A percentile compares a stretch with the other conserved stretches of the same genome.
These are phyloP conservation scores for Accipiter virgatus DNA, from an alignment of 2,113 vertebrate genomes.

Conservation along the genomic window DNA sequence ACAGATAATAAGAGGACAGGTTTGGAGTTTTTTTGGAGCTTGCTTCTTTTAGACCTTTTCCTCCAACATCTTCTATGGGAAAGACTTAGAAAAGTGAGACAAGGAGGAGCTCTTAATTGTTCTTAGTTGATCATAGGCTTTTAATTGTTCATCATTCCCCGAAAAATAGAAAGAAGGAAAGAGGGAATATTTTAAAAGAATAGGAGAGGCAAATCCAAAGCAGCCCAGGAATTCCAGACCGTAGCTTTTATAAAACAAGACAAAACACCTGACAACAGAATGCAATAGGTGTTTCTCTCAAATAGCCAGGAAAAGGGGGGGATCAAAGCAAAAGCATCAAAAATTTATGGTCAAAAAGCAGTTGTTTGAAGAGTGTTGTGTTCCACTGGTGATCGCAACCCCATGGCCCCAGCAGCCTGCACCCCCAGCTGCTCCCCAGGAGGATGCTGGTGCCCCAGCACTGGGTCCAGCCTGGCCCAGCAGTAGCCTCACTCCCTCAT, in stretches of 20 bases:
- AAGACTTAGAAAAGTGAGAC: not conserved
- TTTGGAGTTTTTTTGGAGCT: not conserved
- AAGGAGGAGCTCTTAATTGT: not conserved
- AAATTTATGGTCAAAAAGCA: not conserved
- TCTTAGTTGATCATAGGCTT: not conserved
- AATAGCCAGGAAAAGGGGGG: not conserved
- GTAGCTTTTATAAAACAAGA: not conserved
- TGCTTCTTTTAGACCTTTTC: not conserved
- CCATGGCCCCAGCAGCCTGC: not conserved
- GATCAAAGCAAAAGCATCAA: not conserved
- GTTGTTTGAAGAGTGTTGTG: not conserved
- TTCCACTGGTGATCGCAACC: not conserved
- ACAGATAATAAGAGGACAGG: not conserved
- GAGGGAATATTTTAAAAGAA: not conserved
- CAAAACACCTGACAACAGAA: not conserved
- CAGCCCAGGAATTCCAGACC: not conserved
- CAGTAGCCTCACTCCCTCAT: not conserved
- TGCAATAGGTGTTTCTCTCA: not conserved
- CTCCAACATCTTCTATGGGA: not conserved
- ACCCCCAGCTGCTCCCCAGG: not conserved
- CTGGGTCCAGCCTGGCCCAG: not conserved
- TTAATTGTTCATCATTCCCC: not conserved
- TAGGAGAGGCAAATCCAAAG: not conserved
- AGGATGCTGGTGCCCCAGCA: fast-evolving
- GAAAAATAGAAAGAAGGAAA: not conserved